These are phyloP conservation scores for Poeciliopsis presidionis DNA, from an alignment of 2,797 vertebrate genomes.

Conservation along the genomic window DNA sequence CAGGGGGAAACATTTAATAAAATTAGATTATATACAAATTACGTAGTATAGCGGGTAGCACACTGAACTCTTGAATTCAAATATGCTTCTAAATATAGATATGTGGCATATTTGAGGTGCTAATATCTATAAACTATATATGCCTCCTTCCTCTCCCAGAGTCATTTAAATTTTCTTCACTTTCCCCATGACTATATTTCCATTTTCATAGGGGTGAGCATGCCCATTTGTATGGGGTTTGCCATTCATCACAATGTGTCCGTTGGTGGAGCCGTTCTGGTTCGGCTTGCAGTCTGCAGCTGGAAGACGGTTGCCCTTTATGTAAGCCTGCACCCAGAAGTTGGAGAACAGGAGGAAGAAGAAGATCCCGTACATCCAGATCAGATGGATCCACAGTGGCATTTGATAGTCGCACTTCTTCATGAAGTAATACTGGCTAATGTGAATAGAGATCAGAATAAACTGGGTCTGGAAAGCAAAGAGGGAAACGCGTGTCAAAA, in stretches of 20 bases:
- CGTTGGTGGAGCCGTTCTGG: slow-evolving; percentile 60
- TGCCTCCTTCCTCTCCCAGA: slow-evolving; percentile 13
- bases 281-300: slow-evolving; percentile 45
- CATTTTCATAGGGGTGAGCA: slow-evolving; percentile 76
- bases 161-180: slow-evolving; percentile 89
- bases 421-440: slow-evolving; percentile 99
- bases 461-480: slow-evolving; percentile 87
- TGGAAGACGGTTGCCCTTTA: slow-evolving; percentile 92
- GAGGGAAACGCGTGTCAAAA: background rate
- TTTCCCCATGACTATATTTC: slow-evolving; percentile 82
- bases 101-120: slow-evolving; percentile 14
- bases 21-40: slow-evolving; percentile 25
- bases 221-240: slow-evolving; percentile 83
- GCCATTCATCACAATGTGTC: slow-evolving; percentile 55
- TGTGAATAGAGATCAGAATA: slow-evolving; percentile 90
- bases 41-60: slow-evolving; percentile 28
- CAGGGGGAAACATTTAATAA: slow-evolving; percentile 45
- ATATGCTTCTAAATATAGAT: slow-evolving; percentile 19
- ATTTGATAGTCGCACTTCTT: slow-evolving; percentile 91
- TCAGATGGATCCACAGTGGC: slow-evolving; percentile 92
- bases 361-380: slow-evolving; percentile 95
- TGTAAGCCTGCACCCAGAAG: slow-evolving; percentile 98
- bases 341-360: slow-evolving; percentile 97
- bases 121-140: background rate
- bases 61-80: slow-evolving; percentile 40